Conservation (phyloP, 2,888 invertebrate genomes). For the Meloe dianella region DNA sequence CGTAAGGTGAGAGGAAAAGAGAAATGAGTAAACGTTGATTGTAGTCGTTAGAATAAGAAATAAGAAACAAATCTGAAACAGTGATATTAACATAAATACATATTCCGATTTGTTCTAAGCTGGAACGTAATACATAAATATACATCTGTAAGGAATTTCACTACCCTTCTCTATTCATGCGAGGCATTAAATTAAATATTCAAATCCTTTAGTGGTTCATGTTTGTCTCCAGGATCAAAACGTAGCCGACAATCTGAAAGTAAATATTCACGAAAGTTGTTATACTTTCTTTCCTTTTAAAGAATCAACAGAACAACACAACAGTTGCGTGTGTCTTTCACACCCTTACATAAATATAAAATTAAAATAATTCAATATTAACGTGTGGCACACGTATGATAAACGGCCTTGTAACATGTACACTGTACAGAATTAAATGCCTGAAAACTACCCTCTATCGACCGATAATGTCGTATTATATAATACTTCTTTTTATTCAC, state of each 20-base stretch:
- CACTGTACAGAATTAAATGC: slow-evolving; percentile 45
- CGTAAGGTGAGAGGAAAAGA: background rate
- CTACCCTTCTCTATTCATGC: slow-evolving; percentile 30
- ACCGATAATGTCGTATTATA: slow-evolving; percentile 45
- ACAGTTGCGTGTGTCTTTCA: background rate
- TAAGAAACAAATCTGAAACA: slow-evolving; percentile 41
- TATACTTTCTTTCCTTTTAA: background rate
- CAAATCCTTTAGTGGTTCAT: slow-evolving; percentile 27
- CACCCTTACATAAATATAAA: no score
- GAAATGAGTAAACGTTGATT: slow-evolving; percentile 22
- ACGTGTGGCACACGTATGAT: slow-evolving; percentile 19
- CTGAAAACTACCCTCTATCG: slow-evolving; percentile 48
- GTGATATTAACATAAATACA: slow-evolving; percentile 48
- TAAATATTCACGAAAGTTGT: background rate
- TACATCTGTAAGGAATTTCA: slow-evolving; percentile 37
- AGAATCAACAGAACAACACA: background rate
- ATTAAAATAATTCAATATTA: slow-evolving; percentile 11
- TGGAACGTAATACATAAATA: slow-evolving; percentile 45
- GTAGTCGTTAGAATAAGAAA: slow-evolving; percentile 28
- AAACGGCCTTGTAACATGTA: slow-evolving; percentile 40
- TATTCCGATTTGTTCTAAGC: slow-evolving; percentile 44
- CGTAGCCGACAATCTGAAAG: background rate
- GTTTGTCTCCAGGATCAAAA: slow-evolving; percentile 20
- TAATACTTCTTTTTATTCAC: slow-evolving; percentile 47
- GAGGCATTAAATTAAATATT: slow-evolving; percentile 34